phyloP scores from a whole-genome alignment of 2,113 vertebrate species.

The Spea bombifrons region DNA sequence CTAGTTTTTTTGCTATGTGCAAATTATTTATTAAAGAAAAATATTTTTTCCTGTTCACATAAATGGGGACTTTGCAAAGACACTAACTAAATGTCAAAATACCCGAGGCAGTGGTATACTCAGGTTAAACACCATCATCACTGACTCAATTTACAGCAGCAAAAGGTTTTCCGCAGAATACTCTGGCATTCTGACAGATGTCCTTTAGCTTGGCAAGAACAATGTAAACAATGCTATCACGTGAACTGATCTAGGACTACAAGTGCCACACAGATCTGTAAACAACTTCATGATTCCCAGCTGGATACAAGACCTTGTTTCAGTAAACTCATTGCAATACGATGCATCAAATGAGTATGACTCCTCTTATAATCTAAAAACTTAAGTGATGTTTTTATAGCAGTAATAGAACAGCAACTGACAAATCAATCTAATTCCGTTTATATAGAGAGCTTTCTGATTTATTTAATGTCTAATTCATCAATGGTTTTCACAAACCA shows the following conservation, averaged over 20 bases:
- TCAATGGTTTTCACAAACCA: too few species aligned
- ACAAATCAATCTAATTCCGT: neutral
- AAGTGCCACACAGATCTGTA: slow-evolving; percentile 12
- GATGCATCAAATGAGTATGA: neutral
- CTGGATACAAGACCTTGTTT: neutral
- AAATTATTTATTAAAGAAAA: slow-evolving; percentile 26
- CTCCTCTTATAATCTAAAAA: neutral
- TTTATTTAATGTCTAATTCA: too few species aligned
- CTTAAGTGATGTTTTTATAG: neutral
- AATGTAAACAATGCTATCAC: slow-evolving; percentile 30
- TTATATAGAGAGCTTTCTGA: too few species aligned
- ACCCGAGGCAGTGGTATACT: slow-evolving; percentile 41
- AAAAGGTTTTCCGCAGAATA: slow-evolving; percentile 35
- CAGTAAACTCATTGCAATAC: neutral
- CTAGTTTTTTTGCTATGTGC: slow-evolving; percentile 8
- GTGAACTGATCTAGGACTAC: slow-evolving; percentile 3
- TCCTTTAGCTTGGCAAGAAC: slow-evolving; percentile 23
- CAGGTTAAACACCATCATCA: slow-evolving; percentile 35
- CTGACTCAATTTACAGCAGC: slow-evolving; percentile 39
- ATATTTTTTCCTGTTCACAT: slow-evolving; percentile 34
- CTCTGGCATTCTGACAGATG: slow-evolving; percentile 36
- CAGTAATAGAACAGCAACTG: neutral
- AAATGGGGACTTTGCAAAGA: slow-evolving; percentile 42
- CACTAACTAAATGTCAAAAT: slow-evolving; percentile 51
- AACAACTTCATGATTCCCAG: slow-evolving; percentile 11